Conservation (phyloP, 1,140 invertebrate genomes). For the Apocrypta bakeri region DNA sequence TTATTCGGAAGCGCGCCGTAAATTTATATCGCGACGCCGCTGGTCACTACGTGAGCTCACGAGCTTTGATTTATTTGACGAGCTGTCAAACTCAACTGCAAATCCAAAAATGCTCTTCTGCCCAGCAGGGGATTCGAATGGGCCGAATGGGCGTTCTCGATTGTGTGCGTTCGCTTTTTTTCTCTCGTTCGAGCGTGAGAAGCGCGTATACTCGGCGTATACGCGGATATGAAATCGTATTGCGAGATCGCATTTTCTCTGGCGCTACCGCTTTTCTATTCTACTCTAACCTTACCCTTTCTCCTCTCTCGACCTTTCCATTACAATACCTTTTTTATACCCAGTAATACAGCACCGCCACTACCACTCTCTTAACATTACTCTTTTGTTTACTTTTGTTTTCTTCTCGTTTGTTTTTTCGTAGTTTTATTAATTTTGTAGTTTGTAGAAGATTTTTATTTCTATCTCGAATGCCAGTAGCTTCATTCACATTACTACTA, state of each 20-base stretch:
- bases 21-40: slow-evolving; percentile 9
- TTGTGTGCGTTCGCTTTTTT: background rate
- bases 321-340: background rate
- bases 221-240: slow-evolving; percentile 16
- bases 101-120: slow-evolving; percentile 29
- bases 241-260: slow-evolving; percentile 38
- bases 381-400: slow-evolving; percentile 9
- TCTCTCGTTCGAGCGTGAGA: background rate
- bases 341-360: slow-evolving; percentile 30
- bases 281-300: background rate
- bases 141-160: background rate
- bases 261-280: slow-evolving; percentile 31
- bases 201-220: background rate
- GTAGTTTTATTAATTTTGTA: slow-evolving; percentile 17
- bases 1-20: slow-evolving; percentile 4
- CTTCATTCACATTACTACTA: slow-evolving; percentile 11
- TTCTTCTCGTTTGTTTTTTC: slow-evolving; percentile 5
- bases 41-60: background rate
- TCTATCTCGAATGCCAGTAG: slow-evolving; percentile 17
- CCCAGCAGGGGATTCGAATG: background rate
- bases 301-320: background rate
- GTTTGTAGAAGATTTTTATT: slow-evolving; percentile 18
- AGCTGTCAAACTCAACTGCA: slow-evolving; percentile 13
- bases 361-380: slow-evolving; percentile 12
- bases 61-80: slow-evolving; percentile 32